These are phyloP conservation scores for Phalangium opilio DNA, from an alignment of 2,888 invertebrate species.

Conservation along the genomic window DNA sequence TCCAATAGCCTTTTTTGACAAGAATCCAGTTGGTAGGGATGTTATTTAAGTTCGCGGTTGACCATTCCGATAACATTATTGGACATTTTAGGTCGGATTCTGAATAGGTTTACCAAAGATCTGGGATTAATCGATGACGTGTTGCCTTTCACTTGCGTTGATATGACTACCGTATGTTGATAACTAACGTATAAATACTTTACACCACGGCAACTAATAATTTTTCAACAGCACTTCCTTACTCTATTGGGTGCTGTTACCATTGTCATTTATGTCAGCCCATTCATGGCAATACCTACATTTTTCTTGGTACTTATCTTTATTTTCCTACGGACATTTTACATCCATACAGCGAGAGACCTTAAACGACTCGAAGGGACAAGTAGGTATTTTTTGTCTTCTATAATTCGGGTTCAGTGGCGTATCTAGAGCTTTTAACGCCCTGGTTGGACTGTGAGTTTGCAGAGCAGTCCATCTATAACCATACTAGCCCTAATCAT, in stretches of 20 bases:
- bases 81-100: slow-evolving; percentile 15
- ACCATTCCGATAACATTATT: no score
- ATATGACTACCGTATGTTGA: slow-evolving; percentile 17
- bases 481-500: no score
- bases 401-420: no score
- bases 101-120: slow-evolving; percentile 20
- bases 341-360: slow-evolving; percentile 60
- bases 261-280: slow-evolving; percentile 56
- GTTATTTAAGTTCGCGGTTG: no score
- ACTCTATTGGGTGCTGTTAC: slow-evolving; percentile 39
- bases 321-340: slow-evolving; percentile 55
- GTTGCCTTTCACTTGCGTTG: slow-evolving; percentile 15
- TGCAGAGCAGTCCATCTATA: no score
- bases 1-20: not conserved
- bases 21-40: not conserved
- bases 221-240: slow-evolving; percentile 17
- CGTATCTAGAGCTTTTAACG: no score
- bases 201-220: no score
- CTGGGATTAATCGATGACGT: slow-evolving; percentile 19
- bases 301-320: slow-evolving; percentile 53
- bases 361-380: slow-evolving; percentile 44
- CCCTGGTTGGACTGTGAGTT: no score
- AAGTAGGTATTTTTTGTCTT: slow-evolving; percentile 26
- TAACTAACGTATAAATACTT: no score
- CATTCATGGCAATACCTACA: slow-evolving; percentile 54